Evolutionary conservation across 2,888 invertebrate species (phyloP).

Genomic region (Tricholauxania praeusta): DNA sequence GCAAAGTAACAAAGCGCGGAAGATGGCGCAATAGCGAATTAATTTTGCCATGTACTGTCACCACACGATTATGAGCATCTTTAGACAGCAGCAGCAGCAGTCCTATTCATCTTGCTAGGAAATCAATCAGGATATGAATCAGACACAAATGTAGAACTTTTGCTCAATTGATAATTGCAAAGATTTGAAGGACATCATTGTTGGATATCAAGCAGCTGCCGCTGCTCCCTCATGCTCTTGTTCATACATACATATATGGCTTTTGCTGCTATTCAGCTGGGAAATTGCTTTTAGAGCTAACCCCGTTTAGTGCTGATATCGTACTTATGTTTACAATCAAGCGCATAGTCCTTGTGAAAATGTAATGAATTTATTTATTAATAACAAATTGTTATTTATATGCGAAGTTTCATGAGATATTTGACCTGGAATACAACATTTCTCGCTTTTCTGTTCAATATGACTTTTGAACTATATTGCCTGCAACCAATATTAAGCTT

Average conservation of each 20-base stretch:
- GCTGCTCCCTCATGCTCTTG: neutral
- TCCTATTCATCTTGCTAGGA: neutral
- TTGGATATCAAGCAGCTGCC: neutral
- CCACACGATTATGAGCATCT: neutral
- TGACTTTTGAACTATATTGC: too few relatives aligned
- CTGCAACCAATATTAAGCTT: too few relatives aligned
- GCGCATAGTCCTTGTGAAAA: too few relatives aligned
- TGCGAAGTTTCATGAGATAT: too few relatives aligned
- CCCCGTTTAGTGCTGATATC: neutral
- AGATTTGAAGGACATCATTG: neutral
- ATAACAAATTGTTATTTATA: too few relatives aligned
- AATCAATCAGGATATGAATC: constrained; percentile 13
- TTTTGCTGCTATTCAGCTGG: constrained; percentile 6
- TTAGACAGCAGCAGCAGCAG: neutral
- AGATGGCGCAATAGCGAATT: constrained; percentile 6
- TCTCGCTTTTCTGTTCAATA: too few relatives aligned
- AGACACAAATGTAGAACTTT: neutral
- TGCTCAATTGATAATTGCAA: neutral
- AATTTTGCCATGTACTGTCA: constrained; percentile 12
- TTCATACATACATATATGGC: neutral
- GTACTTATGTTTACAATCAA: too few relatives aligned
- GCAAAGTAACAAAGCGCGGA: neutral
- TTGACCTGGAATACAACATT: too few relatives aligned
- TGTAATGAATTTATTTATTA: too few relatives aligned
- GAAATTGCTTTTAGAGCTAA: constrained; percentile 4